These are phyloP conservation scores for Polydrusus cervinus DNA, from an alignment of 2,888 invertebrate species.

Conservation along the genomic window DNA sequence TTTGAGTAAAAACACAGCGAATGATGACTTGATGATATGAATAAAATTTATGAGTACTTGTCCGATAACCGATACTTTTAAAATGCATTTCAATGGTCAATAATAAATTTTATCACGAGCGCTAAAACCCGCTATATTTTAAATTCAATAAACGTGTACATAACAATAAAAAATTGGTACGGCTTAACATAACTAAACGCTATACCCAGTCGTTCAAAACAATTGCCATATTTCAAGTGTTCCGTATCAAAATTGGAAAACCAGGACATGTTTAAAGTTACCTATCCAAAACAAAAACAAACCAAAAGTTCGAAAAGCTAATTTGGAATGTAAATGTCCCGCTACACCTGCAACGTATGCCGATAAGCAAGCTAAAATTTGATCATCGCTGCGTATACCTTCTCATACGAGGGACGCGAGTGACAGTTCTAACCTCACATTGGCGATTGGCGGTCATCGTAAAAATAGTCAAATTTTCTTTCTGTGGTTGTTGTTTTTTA, in stretches of 20 bases:
- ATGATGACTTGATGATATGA: not conserved
- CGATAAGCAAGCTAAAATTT: too few relatives aligned
- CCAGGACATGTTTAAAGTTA: too few relatives aligned
- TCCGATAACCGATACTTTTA: constrained; percentile 2
- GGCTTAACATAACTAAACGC: not conserved
- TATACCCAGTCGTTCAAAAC: not conserved
- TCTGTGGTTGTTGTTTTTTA: too few relatives aligned
- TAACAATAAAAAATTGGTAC: constrained; percentile 1
- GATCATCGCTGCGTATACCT: too few relatives aligned
- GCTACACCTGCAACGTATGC: too few relatives aligned
- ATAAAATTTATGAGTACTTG: constrained; percentile 14
- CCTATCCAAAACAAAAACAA: too few relatives aligned
- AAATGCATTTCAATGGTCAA: constrained; percentile 22
- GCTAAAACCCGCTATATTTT: constrained; percentile 37
- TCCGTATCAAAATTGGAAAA: not conserved
- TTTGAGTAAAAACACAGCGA: not conserved
- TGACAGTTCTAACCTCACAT: too few relatives aligned
- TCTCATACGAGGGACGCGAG: too few relatives aligned
- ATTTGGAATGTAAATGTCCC: too few relatives aligned
- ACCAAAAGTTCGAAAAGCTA: too few relatives aligned
- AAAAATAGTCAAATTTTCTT: too few relatives aligned
- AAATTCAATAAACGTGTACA: constrained; percentile 23
- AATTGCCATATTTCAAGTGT: not conserved
- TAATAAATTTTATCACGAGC: constrained; percentile 37
- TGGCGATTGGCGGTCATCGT: too few relatives aligned